These are phyloP conservation scores for Halcyon chelicuti DNA, from an alignment of 2,797 vertebrate genomes.

Conservation along the genomic window DNA sequence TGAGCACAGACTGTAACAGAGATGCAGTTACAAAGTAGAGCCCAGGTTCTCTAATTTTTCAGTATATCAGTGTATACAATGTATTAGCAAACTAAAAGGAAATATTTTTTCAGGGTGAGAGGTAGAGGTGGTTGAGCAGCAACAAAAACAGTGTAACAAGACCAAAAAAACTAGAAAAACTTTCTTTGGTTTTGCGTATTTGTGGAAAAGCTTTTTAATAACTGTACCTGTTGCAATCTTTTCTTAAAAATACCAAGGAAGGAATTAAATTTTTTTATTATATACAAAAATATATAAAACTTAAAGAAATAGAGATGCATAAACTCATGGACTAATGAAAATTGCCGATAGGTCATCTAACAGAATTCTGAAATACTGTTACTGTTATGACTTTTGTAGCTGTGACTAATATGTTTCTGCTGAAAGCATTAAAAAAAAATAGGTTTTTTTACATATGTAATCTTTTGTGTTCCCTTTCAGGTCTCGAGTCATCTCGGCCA, in stretches of 20 bases:
- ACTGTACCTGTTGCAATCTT: not conserved
- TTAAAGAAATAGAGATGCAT: not conserved
- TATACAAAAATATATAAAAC: not conserved
- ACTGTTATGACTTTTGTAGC: not conserved
- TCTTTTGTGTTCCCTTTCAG: slow-evolving; percentile 79
- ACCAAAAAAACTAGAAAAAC: not conserved
- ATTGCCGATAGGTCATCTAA: not conserved
- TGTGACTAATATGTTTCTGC: not conserved
- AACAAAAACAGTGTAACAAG: not conserved
- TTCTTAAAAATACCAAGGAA: not conserved
- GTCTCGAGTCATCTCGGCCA: slow-evolving; percentile 91
- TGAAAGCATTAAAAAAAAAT: not conserved
- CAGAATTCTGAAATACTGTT: not conserved
- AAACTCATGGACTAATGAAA: not conserved
- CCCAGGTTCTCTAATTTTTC: not conserved
- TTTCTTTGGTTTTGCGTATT: not conserved
- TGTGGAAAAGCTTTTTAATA: not conserved
- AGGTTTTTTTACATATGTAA: not conserved
- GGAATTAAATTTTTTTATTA: not conserved
- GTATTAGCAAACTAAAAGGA: not conserved
- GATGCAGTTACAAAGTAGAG: not conserved
- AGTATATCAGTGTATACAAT: not conserved
- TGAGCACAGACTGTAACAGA: not conserved
- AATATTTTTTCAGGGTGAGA: not conserved
- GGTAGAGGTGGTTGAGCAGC: not conserved